Conservation (phyloP, 2,888 invertebrate genomes). For the Acronicta alni region DNA sequence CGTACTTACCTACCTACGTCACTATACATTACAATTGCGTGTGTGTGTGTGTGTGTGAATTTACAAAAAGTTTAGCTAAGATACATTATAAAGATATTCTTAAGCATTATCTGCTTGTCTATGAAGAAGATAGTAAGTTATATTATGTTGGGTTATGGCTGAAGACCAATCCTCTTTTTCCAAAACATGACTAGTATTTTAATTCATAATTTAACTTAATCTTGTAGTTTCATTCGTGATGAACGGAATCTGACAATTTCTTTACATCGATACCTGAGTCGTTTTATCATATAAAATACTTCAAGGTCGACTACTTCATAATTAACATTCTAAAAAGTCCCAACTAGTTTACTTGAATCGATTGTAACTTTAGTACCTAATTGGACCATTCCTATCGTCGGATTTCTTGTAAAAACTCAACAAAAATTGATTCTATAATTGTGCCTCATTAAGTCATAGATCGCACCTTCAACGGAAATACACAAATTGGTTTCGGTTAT, state of each 20-base stretch:
- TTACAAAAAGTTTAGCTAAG: neutral
- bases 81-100: too few relatives aligned
- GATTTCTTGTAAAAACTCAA: conserved; percentile 25
- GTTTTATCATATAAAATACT: conserved; percentile 22
- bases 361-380: conserved; percentile 47
- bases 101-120: too few relatives aligned
- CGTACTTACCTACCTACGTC: too few relatives aligned
- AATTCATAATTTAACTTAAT: neutral
- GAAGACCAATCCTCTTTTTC: too few relatives aligned
- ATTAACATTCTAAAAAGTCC: conserved; percentile 55
- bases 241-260: conserved; percentile 26
- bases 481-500: conserved; percentile 27
- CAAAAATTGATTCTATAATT: conserved; percentile 41
- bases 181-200: too few relatives aligned
- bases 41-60: neutral
- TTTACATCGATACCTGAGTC: conserved; percentile 1
- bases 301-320: conserved; percentile 58
- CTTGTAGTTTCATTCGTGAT: neutral
- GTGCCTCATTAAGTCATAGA: conserved; percentile 17
- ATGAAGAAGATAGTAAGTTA: too few relatives aligned
- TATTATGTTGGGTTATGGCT: too few relatives aligned
- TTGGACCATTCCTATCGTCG: conserved; percentile 19
- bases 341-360: conserved; percentile 50
- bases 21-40: too few relatives aligned
- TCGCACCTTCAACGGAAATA: conserved; percentile 25